Percentiles rank a stretch among this genome's conserved stretches.
phyloP scores from a whole-genome alignment of 2,113 vertebrate species.

The Barnardius zonarius region DNA sequence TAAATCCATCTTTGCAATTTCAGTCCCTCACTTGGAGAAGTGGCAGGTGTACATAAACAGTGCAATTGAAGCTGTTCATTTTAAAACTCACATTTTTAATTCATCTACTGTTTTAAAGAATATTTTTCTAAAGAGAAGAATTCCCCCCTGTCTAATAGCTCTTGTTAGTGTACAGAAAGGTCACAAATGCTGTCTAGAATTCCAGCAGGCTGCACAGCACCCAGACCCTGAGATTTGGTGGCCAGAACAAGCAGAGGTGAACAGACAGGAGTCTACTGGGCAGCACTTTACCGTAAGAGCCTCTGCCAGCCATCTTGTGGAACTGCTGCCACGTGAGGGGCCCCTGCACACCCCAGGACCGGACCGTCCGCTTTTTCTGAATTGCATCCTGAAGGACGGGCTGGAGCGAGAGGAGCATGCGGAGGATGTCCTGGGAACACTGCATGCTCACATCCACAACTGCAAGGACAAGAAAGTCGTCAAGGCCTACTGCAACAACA shows the following conservation, averaged over 20 bases:
- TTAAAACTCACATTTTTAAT: background rate
- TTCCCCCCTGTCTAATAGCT: background rate
- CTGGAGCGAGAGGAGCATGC: conserved; percentile 94
- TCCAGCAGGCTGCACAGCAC: background rate
- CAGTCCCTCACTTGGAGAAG: background rate
- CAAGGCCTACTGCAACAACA: background rate
- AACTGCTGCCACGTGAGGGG: conserved; percentile 99
- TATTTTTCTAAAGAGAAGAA: background rate
- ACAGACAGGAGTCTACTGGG: background rate
- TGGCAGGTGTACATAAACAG: background rate
- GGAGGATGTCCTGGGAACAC: conserved; percentile 96
- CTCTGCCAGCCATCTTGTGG: conserved; percentile 98
- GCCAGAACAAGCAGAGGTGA: background rate
- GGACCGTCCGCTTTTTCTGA: conserved; percentile 94
- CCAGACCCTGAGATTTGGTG: background rate
- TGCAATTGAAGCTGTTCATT: background rate
- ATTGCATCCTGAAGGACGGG: conserved; percentile 96
- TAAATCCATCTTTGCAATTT: background rate
- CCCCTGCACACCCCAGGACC: conserved; percentile 96
- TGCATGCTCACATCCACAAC: conserved; percentile 90
- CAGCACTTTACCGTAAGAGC: conserved; percentile 89
- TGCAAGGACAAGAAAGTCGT: conserved; percentile 49
- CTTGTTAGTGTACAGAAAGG: background rate
- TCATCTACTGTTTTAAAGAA: background rate
- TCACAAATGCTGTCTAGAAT: background rate